Evolutionary conservation across 1,140 invertebrate species (phyloP).

Genomic region (Drosophila eugracilis): DNA sequence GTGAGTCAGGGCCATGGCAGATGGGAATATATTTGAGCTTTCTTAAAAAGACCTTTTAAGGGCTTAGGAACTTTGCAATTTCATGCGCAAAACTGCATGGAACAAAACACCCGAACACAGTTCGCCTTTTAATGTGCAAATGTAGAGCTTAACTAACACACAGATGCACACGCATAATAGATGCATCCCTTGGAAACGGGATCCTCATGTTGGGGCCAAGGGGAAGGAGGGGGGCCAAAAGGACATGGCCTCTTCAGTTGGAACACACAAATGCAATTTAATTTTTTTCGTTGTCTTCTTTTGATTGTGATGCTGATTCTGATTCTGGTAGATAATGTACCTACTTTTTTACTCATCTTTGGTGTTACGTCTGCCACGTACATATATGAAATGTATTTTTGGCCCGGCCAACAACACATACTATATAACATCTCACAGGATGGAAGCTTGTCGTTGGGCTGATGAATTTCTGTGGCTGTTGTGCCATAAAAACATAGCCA

Average conservation of each 20-base stretch:
- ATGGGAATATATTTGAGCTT: constrained; percentile 24
- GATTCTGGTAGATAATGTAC: constrained; percentile 46
- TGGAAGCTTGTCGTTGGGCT: constrained; percentile 65
- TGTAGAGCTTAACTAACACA: constrained; percentile 77
- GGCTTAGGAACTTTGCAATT: constrained; percentile 59
- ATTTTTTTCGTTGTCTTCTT: constrained; percentile 63
- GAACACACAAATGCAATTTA: constrained; percentile 83
- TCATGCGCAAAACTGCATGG: constrained; percentile 55
- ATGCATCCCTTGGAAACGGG: constrained; percentile 65
- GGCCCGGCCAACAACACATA: constrained; percentile 58
- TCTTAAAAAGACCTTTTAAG: constrained; percentile 62
- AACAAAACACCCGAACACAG: constrained; percentile 70
- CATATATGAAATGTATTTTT: constrained; percentile 80
- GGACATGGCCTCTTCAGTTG: constrained; percentile 40
- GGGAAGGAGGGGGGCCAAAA: background rate
- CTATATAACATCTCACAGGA: constrained; percentile 55
- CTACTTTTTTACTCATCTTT: constrained; percentile 59
- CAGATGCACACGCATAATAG: constrained; percentile 71
- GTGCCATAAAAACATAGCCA: constrained; percentile 77
- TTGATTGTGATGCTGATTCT: constrained; percentile 31
- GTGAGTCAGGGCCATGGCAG: constrained; percentile 1
- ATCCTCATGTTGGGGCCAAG: background rate
- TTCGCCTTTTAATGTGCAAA: constrained; percentile 82
- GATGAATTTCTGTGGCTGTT: constrained; percentile 72
- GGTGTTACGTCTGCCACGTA: constrained; percentile 42